Conservation (phyloP, 1,140 invertebrate genomes). For the Drosophila elegans region DNA sequence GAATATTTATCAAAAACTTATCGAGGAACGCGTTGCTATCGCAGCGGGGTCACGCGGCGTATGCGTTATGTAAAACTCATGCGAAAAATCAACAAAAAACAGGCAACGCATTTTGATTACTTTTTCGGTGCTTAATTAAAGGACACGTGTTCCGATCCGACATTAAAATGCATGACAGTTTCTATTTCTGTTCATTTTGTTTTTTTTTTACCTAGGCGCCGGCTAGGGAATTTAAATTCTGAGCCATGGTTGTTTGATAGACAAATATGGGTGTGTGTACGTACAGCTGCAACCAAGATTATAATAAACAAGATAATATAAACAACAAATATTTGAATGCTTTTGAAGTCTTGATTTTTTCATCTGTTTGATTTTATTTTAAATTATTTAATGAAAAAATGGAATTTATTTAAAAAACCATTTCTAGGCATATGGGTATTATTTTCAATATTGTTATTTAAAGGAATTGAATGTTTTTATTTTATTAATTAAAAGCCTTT, state of each 20-base stretch:
- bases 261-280: not conserved
- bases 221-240: slow-evolving; percentile 11
- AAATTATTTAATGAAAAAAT: no score
- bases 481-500: no score
- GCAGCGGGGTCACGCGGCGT: slow-evolving; percentile 53
- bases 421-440: no score
- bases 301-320: not conserved
- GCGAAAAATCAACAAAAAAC: slow-evolving; percentile 31
- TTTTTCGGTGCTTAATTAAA: slow-evolving; percentile 35
- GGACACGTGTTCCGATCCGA: slow-evolving; percentile 23
- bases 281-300: not conserved
- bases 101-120: slow-evolving; percentile 34
- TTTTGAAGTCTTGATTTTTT: no score
- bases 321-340: no score
- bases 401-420: no score
- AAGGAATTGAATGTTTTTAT: no score
- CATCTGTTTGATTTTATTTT: no score
- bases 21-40: slow-evolving; percentile 21
- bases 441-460: no score
- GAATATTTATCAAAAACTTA: slow-evolving; percentile 65
- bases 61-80: slow-evolving; percentile 58
- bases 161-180: slow-evolving; percentile 51
- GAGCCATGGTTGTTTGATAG: slow-evolving; percentile 9
- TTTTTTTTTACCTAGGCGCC: not conserved
- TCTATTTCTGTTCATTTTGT: slow-evolving; percentile 13